Base-by-base conservation (phyloP, 2,888 invertebrate genomes). In the Protodeltote pygarga region DNA sequence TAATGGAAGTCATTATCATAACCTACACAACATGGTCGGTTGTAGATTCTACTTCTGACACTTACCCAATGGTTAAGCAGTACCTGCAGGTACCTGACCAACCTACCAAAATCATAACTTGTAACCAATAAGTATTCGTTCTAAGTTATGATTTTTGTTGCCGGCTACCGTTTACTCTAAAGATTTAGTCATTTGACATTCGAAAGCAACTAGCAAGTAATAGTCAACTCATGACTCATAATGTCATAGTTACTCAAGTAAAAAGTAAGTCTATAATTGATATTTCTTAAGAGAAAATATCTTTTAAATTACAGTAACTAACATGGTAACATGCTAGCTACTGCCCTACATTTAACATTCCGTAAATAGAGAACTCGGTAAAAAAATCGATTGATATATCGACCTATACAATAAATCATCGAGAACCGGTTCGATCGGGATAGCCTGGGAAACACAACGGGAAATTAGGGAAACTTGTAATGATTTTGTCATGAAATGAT, bases 381-480 rank as follows among this genome's bases (percentile, higher is more conserved):
- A 3, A 6, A 44, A 38, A 49, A 39, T 44, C 21, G 35, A 25
- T 54, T 28, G 41, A 46, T 51, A 33, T 23, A 40, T 44, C 42
- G 44, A 58, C 62, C 45, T 50, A 53, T 49, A 42, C 42, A 38
- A 49, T 50, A 44, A 61, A 64, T 57, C 41, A 52, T 59, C 32
- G 41, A 32, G 23, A 64, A 57, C 69, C 45, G 52, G 66, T 62
- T 24, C n/a, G 17, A 8, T 5, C 28, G 47, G 68, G 72, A 74
- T 75, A 74, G 74, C 71, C 58, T 75, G 74, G 65, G 76, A 74
- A 75, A 64, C 17, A 29, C 32, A 23, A 45, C 64, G 63, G 63
- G 65, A 61, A 66, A 66, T 60, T 65, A 40, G 55, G 63, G 57
- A 73, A 73, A 73, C 47, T 33, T 13, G 16, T 62, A 58, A 66